Evolutionary conservation across 2,888 invertebrate genomes (phyloP).

Genomic region (Ptilodon capucinus): DNA sequence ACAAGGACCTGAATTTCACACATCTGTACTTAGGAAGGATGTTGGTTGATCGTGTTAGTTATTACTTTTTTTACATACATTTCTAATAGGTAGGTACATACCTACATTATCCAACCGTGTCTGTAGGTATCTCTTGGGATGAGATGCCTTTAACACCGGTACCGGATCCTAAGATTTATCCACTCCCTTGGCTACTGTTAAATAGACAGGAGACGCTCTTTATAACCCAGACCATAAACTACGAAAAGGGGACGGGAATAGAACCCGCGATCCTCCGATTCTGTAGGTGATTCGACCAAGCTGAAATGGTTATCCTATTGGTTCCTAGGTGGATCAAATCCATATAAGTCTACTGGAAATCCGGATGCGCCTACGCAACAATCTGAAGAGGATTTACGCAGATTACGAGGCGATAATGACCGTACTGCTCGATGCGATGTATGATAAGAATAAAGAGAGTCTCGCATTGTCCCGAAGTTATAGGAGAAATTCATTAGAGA

Average conservation of each 20-base stretch:
- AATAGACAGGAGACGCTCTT: no score
- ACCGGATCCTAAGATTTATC: no score
- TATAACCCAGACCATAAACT: no score
- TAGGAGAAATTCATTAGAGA: conserved; percentile 27
- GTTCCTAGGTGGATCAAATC: conserved; percentile 41
- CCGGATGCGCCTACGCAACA: conserved; percentile 39
- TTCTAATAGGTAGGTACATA: no score
- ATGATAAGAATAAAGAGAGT: conserved; percentile 60
- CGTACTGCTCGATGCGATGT: conserved; percentile 44
- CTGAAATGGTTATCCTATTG: neutral
- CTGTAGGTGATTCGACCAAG: no score
- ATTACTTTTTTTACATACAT: no score
- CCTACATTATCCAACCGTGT: no score
- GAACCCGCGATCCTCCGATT: no score
- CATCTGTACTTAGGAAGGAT: conserved; percentile 46
- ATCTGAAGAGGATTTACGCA: conserved; percentile 33
- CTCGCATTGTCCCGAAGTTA: conserved; percentile 36
- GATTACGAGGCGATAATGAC: conserved; percentile 30
- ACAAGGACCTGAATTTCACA: conserved; percentile 45
- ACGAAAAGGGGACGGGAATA: no score
- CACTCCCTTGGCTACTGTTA: no score
- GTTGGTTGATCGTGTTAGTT: conserved; percentile 49
- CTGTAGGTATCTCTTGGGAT: no score
- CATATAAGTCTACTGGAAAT: conserved; percentile 57
- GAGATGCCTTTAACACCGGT: no score